phyloP scores from a whole-genome alignment of 2,888 invertebrate genomes.

The Trimorus sp. region DNA sequence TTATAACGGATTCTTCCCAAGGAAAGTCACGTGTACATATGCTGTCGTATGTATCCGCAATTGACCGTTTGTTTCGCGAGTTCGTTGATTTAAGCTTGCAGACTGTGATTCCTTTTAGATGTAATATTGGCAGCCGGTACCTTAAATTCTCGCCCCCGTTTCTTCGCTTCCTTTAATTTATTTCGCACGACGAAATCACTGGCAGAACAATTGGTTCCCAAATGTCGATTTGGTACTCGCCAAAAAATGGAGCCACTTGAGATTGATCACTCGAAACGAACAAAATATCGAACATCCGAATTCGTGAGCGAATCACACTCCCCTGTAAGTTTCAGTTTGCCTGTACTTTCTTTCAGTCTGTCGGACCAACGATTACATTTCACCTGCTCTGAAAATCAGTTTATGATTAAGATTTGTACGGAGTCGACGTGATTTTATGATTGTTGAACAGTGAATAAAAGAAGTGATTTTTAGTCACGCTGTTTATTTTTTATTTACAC shows the following conservation, averaged over 20 bases:
- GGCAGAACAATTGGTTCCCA: neutral
- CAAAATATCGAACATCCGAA: too few relatives aligned
- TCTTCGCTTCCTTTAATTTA: constrained; percentile 10
- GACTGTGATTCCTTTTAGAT: constrained; percentile 49
- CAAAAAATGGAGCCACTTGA: too few relatives aligned
- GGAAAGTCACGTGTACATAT: constrained; percentile 32
- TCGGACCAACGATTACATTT: neutral
- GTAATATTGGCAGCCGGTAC: constrained; percentile 53
- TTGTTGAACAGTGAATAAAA: constrained; percentile 38
- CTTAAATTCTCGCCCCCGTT: constrained; percentile 34
- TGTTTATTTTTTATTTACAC: constrained; percentile 16
- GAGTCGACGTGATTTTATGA: constrained; percentile 15
- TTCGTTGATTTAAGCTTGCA: constrained; percentile 31
- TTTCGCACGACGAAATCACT: constrained; percentile 20
- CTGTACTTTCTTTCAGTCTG: neutral
- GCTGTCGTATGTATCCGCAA: constrained; percentile 17
- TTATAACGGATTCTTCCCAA: constrained; percentile 23
- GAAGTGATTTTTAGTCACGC: constrained; percentile 10
- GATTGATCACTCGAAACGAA: too few relatives aligned
- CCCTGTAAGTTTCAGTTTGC: too few relatives aligned
- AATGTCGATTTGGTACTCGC: too few relatives aligned
- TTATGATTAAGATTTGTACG: constrained; percentile 13
- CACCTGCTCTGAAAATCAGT: constrained; percentile 6
- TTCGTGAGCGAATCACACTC: too few relatives aligned
- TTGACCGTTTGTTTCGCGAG: constrained; percentile 26